phyloP scores from a whole-genome alignment of 2,888 invertebrate genomes.

The Lasioglossum calceatum region DNA sequence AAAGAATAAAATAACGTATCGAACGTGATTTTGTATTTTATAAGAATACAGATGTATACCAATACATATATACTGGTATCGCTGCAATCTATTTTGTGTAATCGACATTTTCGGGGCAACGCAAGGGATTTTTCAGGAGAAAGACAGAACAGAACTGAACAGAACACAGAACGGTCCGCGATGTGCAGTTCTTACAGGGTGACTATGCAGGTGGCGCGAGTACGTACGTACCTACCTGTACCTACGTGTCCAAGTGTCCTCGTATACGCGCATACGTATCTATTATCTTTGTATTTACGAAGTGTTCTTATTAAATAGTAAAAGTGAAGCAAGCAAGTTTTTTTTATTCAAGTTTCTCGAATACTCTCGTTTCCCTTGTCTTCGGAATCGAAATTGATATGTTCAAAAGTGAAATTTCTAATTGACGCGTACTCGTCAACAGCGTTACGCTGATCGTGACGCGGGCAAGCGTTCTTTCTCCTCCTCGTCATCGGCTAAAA shows the following conservation, averaged over 20 bases:
- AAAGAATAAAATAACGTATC: not conserved
- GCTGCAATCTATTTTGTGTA: no score
- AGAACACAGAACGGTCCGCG: no score
- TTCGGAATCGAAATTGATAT: not conserved
- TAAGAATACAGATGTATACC: not conserved
- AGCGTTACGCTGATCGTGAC: not conserved
- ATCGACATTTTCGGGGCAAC: no score
- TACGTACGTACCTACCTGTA: no score
- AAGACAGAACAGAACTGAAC: not conserved
- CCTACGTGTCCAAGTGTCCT: no score
- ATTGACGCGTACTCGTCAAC: not conserved
- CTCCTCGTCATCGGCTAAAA: constrained; percentile 52
- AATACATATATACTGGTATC: no score
- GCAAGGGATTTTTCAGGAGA: no score
- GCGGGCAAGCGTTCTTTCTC: not conserved
- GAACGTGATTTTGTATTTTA: not conserved
- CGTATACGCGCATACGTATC: not conserved
- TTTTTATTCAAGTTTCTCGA: not conserved
- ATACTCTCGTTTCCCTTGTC: not conserved
- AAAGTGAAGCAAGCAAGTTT: not conserved
- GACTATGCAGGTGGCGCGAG: no score
- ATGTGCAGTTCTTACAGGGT: no score
- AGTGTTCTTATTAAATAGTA: not conserved
- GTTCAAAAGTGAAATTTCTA: not conserved
- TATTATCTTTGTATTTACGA: not conserved